Evolutionary conservation across 2,113 vertebrate genomes (phyloP).

Genomic region (Ploceus nigricollis): DNA sequence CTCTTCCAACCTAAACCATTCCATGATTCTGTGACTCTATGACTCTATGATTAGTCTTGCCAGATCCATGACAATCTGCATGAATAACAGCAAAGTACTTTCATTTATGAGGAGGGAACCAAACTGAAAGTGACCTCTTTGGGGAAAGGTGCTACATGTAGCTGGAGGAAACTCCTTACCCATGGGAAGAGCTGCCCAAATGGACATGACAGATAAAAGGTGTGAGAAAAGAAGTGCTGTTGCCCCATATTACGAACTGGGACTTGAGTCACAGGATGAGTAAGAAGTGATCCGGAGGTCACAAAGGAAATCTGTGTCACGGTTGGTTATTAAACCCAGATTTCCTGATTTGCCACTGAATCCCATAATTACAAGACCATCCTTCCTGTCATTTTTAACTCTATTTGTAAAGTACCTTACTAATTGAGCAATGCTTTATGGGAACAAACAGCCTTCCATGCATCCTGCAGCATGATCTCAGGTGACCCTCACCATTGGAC

Average conservation of each 20-base stretch:
- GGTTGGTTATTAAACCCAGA: constrained; percentile 44
- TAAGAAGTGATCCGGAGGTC: constrained; percentile 34
- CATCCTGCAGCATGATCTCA: not conserved
- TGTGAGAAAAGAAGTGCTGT: not conserved
- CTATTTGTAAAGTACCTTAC: not conserved
- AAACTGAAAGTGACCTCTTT: not conserved
- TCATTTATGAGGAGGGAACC: not conserved
- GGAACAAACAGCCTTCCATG: not conserved
- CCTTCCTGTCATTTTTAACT: constrained; percentile 13
- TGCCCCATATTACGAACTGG: not conserved
- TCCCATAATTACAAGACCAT: constrained; percentile 42
- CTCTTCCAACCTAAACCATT: not conserved
- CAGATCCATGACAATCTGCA: not conserved
- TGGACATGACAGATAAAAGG: not conserved
- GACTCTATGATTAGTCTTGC: not conserved
- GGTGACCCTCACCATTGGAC: not conserved
- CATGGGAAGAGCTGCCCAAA: not conserved
- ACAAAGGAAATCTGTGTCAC: constrained; percentile 62
- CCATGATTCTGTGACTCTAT: not conserved
- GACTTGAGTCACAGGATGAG: constrained; percentile 45
- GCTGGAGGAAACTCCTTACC: not conserved
- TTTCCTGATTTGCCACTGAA: constrained; percentile 60
- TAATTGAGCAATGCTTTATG: not conserved
- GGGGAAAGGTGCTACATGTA: not conserved
- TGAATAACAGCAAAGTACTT: not conserved